Base-by-base conservation (phyloP, 2,113 vertebrate species). In the Nanorana parkeri region DNA sequence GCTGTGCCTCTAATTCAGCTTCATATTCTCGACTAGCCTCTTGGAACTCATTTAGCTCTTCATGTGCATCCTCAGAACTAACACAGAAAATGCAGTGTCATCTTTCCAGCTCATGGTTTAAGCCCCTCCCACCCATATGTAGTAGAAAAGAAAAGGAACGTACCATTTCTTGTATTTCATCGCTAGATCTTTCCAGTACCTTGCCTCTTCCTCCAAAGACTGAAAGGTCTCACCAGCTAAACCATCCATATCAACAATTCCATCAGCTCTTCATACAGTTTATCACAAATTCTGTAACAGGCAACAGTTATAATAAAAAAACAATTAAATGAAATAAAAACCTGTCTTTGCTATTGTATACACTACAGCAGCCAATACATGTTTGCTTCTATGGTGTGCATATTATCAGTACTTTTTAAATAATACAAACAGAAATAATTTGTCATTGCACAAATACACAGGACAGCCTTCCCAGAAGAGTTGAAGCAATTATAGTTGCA, bases 1-100 rank as follows among this genome's bases (percentile, higher is more conserved):
- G 90, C 85, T 99, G 96, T 0, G 93, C 86, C 87, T 99, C 97
- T 88, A 99, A 89, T 17, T 99, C 98, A 0, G 96, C 97, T 84
- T 99, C 98, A 51, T 99, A 98, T 83, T 99, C 97, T 23, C 96
- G 91, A 88, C 97, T 99, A 87, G 97, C 98, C 90, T 97, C 97
- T 81, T 99, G 97, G 87, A 99, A 99, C 84, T 99, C 98, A 78
- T 94, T 94, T 74, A 99, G 86, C 32, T 99, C 97, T 61, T 96
- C 96, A 69, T 94, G 96, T 0, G 94, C 89, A 17, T 92, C 95
- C 4, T 96, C 93, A 24, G 95, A 94, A 89, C 98, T 99, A 52
- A 28, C 76, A 65, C 5, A 78, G 23, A 55, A 88, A 85, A n/a
- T 84, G 88, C 47, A 60, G 23, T 13, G 13, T 7, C 21, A 55